A percentile compares a stretch with the other conserved stretches of the same genome.
Evolutionary conservation across 2,113 vertebrate genomes (phyloP).

Genomic region (Lamprotornis superbus): DNA sequence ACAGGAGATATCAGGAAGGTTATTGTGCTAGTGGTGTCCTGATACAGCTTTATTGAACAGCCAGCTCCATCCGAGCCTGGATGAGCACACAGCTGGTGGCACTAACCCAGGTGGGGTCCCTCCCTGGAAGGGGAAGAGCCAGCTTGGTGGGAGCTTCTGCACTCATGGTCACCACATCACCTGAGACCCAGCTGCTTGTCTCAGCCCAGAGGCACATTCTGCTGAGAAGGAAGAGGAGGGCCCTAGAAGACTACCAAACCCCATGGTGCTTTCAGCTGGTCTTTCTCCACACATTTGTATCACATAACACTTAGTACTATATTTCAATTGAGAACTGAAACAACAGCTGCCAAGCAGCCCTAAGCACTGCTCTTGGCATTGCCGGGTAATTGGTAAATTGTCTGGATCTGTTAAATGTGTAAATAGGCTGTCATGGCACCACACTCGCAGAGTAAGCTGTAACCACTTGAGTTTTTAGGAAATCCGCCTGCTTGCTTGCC

Average conservation of each 20-base stretch:
- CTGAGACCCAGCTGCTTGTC: rapidly evolving
- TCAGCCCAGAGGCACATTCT: neutral
- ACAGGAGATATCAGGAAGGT: rapidly evolving
- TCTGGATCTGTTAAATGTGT: neutral
- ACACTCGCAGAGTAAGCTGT: neutral
- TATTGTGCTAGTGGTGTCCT: neutral
- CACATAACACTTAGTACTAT: neutral
- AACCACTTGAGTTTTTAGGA: neutral
- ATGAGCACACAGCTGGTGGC: neutral
- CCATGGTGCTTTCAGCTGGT: rapidly evolving
- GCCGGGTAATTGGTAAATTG: neutral
- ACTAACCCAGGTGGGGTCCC: neutral
- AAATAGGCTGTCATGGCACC: neutral
- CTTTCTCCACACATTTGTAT: neutral
- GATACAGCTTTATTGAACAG: neutral
- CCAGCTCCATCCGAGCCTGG: neutral
- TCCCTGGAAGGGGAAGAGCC: neutral
- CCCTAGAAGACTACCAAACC: neutral
- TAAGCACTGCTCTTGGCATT: neutral
- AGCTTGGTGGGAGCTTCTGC: neutral
- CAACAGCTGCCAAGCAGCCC: neutral
- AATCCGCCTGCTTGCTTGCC: neutral
- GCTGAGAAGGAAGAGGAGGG: neutral
- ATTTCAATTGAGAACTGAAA: neutral
- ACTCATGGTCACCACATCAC: rapidly evolving